A percentile compares a stretch with the other conserved stretches of the same genome.
These are phyloP conservation scores for Mus spicilegus DNA, from an alignment of 2,113 vertebrate genomes.

Conservation along the genomic window DNA sequence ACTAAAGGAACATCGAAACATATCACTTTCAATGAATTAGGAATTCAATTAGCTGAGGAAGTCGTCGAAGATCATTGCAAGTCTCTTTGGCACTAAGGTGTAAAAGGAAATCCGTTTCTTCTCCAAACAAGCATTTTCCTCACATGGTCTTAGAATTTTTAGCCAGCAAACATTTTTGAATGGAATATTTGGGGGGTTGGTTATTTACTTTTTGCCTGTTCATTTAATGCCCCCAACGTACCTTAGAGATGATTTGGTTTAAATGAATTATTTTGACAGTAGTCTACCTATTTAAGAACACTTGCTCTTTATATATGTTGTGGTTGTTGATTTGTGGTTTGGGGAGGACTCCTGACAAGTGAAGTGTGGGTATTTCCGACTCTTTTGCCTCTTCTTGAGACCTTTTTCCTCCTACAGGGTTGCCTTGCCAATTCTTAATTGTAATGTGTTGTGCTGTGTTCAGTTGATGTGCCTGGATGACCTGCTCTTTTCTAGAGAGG, in stretches of 20 bases:
- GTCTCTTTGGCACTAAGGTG: background rate
- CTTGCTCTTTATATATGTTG: background rate
- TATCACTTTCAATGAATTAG: conserved; percentile 61
- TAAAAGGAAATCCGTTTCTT: conserved; percentile 22
- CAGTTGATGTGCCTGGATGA: background rate
- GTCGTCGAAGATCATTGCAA: background rate
- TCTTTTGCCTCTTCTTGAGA: background rate
- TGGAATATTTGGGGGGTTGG: conserved; percentile 8
- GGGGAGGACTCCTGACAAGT: background rate
- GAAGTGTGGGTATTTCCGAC: background rate
- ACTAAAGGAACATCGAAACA: conserved; percentile 49
- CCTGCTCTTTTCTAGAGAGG: background rate
- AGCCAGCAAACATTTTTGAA: conserved; percentile 62
- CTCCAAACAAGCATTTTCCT: conserved; percentile 29
- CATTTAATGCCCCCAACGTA: background rate
- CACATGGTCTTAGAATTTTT: conserved; percentile 49
- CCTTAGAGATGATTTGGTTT: conserved; percentile 12
- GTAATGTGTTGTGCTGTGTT: background rate
- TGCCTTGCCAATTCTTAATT: background rate
- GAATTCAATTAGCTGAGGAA: conserved; percentile 64
- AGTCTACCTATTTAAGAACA: background rate
- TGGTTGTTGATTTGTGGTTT: background rate
- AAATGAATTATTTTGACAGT: conserved; percentile 18
- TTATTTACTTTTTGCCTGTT: background rate
- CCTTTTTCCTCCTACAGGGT: background rate